These are phyloP conservation scores for Hydractinia symbiolongicarpus DNA, from an alignment of 30 jellyfish, hydroid and myxozoan species.

Conservation along the genomic window DNA sequence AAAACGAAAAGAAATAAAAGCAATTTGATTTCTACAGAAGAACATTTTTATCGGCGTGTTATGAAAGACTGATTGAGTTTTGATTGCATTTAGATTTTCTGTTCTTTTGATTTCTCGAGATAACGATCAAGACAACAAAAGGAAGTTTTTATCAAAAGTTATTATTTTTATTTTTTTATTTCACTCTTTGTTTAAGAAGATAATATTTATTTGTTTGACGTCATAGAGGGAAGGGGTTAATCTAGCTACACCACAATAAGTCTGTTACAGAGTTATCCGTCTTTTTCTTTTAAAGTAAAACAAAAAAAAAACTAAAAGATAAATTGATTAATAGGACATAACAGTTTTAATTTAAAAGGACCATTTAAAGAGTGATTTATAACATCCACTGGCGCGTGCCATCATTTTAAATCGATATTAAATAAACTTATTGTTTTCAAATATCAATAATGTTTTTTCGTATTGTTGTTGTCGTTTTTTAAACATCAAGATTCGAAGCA, in stretches of 20 bases:
- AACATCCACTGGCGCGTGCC: constrained; percentile 15
- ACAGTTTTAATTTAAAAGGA: no score
- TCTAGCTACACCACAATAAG: constrained; percentile 8
- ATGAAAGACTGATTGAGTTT: no score
- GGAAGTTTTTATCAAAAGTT: not conserved
- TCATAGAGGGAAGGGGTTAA: constrained; percentile 11
- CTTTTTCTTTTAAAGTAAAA: not conserved
- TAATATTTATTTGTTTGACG: constrained; percentile 11
- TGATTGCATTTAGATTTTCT: no score
- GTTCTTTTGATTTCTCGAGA: no score
- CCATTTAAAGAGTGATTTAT: not conserved
- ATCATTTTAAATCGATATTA: not conserved
- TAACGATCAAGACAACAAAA: no score
- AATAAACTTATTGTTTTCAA: not conserved
- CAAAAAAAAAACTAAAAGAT: no score
- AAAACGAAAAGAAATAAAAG: no score
- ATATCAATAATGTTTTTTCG: not conserved
- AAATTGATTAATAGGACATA: no score
- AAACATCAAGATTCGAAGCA: no score
- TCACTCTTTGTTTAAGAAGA: not conserved
- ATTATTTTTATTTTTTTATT: not conserved
- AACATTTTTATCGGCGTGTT: no score
- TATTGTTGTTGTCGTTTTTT: not conserved
- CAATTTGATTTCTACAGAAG: no score
- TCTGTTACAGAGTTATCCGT: constrained; percentile 11